phyloP scores from a whole-genome alignment of 1,140 invertebrate genomes.

The Eciton burchellii region DNA sequence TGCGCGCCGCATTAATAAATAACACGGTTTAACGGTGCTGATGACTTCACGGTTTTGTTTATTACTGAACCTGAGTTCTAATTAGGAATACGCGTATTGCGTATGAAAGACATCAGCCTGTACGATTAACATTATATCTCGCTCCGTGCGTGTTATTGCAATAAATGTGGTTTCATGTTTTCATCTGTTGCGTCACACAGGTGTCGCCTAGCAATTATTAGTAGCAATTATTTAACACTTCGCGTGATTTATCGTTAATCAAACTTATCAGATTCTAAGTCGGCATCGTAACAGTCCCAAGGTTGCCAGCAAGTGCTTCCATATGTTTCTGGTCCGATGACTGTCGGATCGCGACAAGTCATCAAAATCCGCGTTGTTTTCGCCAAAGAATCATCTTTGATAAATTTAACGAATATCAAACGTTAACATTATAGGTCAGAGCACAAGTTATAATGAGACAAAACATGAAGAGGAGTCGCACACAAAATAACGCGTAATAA shows the following conservation, averaged over 20 bases:
- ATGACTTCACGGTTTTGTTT: neutral
- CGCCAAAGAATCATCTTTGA: constrained; percentile 51
- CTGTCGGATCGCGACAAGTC: constrained; percentile 11
- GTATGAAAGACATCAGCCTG: constrained; percentile 32
- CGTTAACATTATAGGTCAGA: constrained; percentile 58
- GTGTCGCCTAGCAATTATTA: neutral
- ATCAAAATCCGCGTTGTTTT: constrained; percentile 38
- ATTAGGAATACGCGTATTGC: constrained; percentile 40
- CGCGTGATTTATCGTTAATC: neutral
- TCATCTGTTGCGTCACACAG: constrained; percentile 44
- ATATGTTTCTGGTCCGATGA: constrained; percentile 19
- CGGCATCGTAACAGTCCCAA: neutral
- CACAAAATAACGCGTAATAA: too few species aligned
- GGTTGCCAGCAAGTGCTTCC: neutral
- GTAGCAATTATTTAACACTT: neutral
- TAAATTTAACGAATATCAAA: constrained; percentile 34
- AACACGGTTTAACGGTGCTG: neutral
- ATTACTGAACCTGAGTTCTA: constrained; percentile 27
- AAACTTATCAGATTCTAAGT: constrained; percentile 30
- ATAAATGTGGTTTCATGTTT: constrained; percentile 14
- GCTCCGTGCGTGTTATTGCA: neutral
- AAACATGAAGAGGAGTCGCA: constrained; percentile 2
- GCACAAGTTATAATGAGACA: constrained; percentile 50
- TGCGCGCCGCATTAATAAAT: constrained; percentile 5
- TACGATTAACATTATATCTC: constrained; percentile 52